Percentiles rank a stretch among this genome's conserved stretches.
These are phyloP conservation scores for Sandelia bainsii DNA, from an alignment of 2,797 vertebrate species.

Conservation along the genomic window DNA sequence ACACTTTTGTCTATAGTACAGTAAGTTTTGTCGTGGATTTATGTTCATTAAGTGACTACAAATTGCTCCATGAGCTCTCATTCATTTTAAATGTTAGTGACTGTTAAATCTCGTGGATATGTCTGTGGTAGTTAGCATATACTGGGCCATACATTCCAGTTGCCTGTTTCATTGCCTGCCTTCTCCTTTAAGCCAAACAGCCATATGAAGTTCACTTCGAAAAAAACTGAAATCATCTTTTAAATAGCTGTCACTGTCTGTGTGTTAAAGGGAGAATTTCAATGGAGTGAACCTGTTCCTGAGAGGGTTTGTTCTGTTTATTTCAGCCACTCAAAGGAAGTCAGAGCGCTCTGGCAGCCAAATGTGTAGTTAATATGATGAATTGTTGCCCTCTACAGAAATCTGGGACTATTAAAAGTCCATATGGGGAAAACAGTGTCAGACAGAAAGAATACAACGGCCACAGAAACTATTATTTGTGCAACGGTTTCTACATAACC, in stretches of 20 bases:
- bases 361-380: conserved; percentile 74
- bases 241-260: conserved; percentile 40
- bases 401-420: conserved; percentile 69
- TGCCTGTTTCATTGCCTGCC: conserved; percentile 8
- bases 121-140: conserved; percentile 17
- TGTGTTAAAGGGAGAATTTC: conserved; percentile 73
- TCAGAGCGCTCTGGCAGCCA: conserved; percentile 63
- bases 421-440: conserved; percentile 68
- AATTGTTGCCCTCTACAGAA: conserved; percentile 70
- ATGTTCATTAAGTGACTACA: conserved; percentile 30
- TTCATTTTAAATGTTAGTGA: conserved; percentile 26
- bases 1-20: background rate
- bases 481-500: conserved; percentile 38
- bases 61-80: conserved; percentile 14
- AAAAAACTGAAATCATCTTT: conserved; percentile 36
- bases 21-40: conserved; percentile 29
- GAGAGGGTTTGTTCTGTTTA: conserved; percentile 62
- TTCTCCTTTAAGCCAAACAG: conserved; percentile 26
- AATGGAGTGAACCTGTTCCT: conserved; percentile 52
- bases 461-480: conserved; percentile 54
- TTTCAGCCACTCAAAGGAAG: conserved; percentile 66
- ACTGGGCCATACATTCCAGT: conserved; percentile 19
- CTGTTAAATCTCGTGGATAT: conserved; percentile 38
- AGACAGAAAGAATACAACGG: conserved; percentile 53
- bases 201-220: conserved; percentile 23